These are phyloP conservation scores for Hemicrepidius hirtus DNA, from an alignment of 2,888 invertebrate genomes.

Conservation along the genomic window DNA sequence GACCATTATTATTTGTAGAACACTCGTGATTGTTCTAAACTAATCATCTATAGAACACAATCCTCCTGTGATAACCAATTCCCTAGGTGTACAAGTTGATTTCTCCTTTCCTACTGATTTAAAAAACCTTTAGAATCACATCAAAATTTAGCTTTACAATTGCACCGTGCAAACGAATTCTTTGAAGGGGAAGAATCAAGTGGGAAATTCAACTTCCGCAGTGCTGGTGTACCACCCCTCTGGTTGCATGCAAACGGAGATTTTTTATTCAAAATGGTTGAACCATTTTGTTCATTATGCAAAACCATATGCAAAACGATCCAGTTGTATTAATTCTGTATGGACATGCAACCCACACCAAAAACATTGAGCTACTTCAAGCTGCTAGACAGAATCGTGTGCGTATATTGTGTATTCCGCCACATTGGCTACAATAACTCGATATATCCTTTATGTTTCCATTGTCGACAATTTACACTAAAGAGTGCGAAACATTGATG, in stretches of 20 bases:
- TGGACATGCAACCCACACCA: slow-evolving; percentile 49
- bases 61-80: too few species aligned
- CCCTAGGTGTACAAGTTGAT: too few species aligned
- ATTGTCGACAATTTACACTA: slow-evolving; percentile 57
- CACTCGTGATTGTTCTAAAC: too few species aligned
- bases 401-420: slow-evolving; percentile 59
- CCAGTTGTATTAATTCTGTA: slow-evolving; percentile 54
- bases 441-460: slow-evolving; percentile 58
- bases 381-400: slow-evolving; percentile 57
- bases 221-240: too few species aligned
- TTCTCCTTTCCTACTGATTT: too few species aligned
- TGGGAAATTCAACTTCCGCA: too few species aligned
- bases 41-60: too few species aligned
- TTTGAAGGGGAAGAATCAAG: slow-evolving; percentile 13
- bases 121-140: too few species aligned
- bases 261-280: slow-evolving; percentile 61
- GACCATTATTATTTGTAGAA: too few species aligned
- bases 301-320: slow-evolving; percentile 55
- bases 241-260: slow-evolving; percentile 7
- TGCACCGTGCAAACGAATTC: too few species aligned
- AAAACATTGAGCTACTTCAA: slow-evolving; percentile 60
- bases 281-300: slow-evolving; percentile 60
- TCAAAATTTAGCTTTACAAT: too few species aligned
- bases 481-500: slow-evolving; percentile 55
- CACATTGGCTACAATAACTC: slow-evolving; percentile 61